Evolutionary conservation across 2,888 invertebrate species (phyloP), one percentile per base, ranked within the genome.

Genomic region (Scaptomyza reducta): DNA sequence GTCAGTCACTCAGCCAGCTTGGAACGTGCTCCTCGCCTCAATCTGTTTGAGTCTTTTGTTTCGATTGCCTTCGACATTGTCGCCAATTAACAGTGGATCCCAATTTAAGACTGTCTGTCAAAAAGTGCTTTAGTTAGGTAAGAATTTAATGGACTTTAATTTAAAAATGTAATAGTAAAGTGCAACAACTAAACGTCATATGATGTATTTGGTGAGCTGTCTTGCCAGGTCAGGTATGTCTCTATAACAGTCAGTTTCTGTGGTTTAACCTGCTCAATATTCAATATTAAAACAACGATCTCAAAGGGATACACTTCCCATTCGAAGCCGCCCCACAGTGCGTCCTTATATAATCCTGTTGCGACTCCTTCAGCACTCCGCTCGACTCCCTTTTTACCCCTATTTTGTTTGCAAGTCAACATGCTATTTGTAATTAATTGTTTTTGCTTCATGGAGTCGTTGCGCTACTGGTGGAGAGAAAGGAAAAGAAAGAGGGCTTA

Each of bases 341-440:
- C 49, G 25, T 5, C 13, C 46, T 77, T 77, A 54, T 60, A 45
- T 77, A 74, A 77, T 77, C 58, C 58, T 35, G 16, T 9, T 57
- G 61, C 54, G 59, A 35, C 47, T 55, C 55, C 41, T 70, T 49
- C 13, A 42, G 33, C 16, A 22, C 10, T 45, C 64, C 33, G 47
- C 29, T 47, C 29, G 11, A 11, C 29, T 18, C 56, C 45, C 54
- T 27, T 67, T 65, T 60, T 59, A 60, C 58, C 62, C 59, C 63
- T 57, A 51, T 80, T 86, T 80, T 88, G 84, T 77, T 87, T 84
- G 88, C 77, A 79, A 87, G 88, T 84, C 83, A 84, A 87, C 87
- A 88, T 84, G 87, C 83, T 77, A 84, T 87, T 88, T 88, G 83
- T 84, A 84, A 84, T 84, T 84, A 84, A 84, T 84, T 84, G 83